These are phyloP conservation scores for Nesometra sesokonis DNA, from an alignment of 35 echinoderm and acorn worm genomes.

Conservation along the genomic window DNA sequence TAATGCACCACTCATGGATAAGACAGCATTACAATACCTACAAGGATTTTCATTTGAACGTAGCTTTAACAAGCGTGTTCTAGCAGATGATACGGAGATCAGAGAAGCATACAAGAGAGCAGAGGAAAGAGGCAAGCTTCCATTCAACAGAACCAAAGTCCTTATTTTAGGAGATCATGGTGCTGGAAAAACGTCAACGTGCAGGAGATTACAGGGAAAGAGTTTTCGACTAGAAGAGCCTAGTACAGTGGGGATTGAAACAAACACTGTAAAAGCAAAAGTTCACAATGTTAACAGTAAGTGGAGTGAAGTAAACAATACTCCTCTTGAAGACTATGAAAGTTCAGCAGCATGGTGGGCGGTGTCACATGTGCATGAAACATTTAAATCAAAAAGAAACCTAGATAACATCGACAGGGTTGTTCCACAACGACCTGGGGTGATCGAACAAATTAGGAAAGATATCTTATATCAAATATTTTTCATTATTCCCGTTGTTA, in stretches of 20 bases:
- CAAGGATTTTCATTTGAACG: background rate
- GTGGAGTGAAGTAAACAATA: background rate
- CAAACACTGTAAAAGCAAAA: background rate
- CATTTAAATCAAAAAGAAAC: no score
- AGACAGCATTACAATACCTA: background rate
- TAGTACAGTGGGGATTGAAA: background rate
- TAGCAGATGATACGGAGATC: background rate
- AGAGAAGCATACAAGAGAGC: background rate
- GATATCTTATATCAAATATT: background rate
- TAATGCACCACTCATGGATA: no score
- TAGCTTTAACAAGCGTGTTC: background rate
- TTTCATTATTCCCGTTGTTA: background rate
- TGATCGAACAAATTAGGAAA: no score
- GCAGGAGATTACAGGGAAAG: background rate
- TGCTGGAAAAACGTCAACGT: background rate
- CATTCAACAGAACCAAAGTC: background rate
- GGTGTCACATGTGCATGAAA: background rate
- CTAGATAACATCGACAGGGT: no score
- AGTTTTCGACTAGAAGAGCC: background rate
- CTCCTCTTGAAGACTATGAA: background rate
- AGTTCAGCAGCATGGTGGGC: background rate
- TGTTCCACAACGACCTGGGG: background rate
- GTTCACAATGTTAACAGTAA: background rate
- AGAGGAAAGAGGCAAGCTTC: background rate
- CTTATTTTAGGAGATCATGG: background rate